Base-by-base conservation (phyloP, 2,888 invertebrate species). In the Ctena decussata region DNA sequence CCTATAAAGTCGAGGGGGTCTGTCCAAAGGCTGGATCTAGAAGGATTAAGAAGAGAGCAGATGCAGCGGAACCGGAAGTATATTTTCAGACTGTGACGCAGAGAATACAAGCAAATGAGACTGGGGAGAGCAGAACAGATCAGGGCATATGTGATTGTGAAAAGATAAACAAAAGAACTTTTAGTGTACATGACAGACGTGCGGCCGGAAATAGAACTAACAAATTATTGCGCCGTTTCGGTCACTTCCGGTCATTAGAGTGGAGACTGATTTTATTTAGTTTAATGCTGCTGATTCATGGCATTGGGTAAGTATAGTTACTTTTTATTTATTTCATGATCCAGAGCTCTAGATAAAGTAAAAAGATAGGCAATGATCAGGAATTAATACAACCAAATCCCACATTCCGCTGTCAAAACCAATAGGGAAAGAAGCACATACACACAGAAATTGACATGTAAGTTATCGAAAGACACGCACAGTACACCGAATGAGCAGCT, bases 221-320 rank as follows among this genome's bases (percentile, higher is more conserved):
- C 12, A 5, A 30, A 1, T 65, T 65, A 12, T 65, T 65, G 35
- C 35, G 35, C 18, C 35, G 32, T 1, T 65, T 8, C 18, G 35
- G 65, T 21, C 65, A 65, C 65, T 65, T 65, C 65, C 65, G 65
- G 65, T 65, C 65, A 35, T 65, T 65, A 18, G 35, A 65, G 18
- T 30, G 30, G 35, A 21, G 35, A 18, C 35, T 65, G 65, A 18
- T 65, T 18, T 65, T 65, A 18, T 18, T 65, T 35, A 65, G 65
- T 30, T 65, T 65, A 11, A 65, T 65, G 35, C 6, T 65, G 32
- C 65, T 65, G 35, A 65, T 65, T 35, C 65, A 65, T 65, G 65
- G 65, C 15, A 65, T 65, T 5, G 65, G 65, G 65, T 65, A 65
- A 65, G 65, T 65, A 18, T n/a, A 53, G n/a, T n/a, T n/a, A n/a